Base-by-base conservation (phyloP, 2,797 vertebrate genomes). In the Pantherophis vulpinus region DNA sequence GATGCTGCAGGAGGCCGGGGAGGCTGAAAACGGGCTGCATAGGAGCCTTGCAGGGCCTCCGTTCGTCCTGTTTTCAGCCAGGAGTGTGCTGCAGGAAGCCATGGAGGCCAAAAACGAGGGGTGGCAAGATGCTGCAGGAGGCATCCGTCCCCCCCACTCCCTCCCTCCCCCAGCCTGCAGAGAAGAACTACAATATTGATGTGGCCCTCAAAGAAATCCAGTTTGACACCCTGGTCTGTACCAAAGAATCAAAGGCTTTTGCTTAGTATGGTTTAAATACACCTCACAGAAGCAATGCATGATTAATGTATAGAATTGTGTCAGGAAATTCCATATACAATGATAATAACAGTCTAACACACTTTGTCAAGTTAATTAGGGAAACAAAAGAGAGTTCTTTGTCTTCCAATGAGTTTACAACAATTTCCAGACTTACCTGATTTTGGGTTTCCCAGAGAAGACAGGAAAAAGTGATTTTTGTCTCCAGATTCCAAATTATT, bases 121-220 rank as follows among this genome's bases (percentile, higher is more conserved):
- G 9, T 60, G 2, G 7, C 59, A 25, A 23, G 23, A 8, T 60
- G 59, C 20, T 60, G 23, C 59, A 60, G 7, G 59, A 60, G 23
- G 20, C 7, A 2, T 60, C 23, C 7, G 0, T 60, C 20, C 59
- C 59, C 7, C 8, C 59, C 23, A 0, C 7, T 2, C 59, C 6
- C 2, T 2, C 18, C 59, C 7, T 0, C 0, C 58, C 59, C 23
- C 0, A 0, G 7, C 59, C 6, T 13, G 55, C 3, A 6, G 58
- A 59, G 23, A 7, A 25, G 23, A 60, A 60, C 20, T 60, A 60
- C 59, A 60, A 60, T 60, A 8, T 8, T 60, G 59, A 60, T 9
- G 7, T 25, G 59, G 23, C 23, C 59, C 20, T 60, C 59, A 1
- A 60, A 25, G 23, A 60, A 60, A 60, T 60, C 20, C 59, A 60